phyloP scores from a whole-genome alignment of 2,797 vertebrate genomes.

The Coluber constrictor region DNA sequence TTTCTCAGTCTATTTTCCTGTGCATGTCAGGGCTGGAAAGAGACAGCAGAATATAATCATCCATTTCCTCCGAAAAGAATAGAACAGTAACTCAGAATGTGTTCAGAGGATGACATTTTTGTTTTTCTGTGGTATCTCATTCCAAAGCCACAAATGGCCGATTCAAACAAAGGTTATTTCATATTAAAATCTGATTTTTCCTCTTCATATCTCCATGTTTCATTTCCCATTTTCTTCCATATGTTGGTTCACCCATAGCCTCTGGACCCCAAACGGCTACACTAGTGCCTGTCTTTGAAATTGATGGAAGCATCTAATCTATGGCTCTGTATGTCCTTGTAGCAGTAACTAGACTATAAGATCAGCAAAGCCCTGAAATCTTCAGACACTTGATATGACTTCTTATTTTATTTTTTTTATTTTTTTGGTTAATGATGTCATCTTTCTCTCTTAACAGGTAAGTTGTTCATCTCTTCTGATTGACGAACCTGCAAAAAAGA shows the following conservation, averaged over 20 bases:
- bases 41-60: neutral
- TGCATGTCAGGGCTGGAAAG: neutral
- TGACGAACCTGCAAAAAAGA: constrained; percentile 76
- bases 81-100: neutral
- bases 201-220: constrained; percentile 16
- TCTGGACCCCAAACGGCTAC: neutral
- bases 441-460: constrained; percentile 76
- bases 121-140: neutral
- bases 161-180: neutral
- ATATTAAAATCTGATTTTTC: neutral
- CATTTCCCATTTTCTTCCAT: constrained; percentile 25
- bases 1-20: neutral
- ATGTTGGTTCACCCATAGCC: constrained; percentile 7
- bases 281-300: constrained; percentile 3
- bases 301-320: constrained; percentile 16
- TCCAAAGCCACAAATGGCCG: neutral
- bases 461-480: constrained; percentile 91
- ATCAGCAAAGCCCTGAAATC: neutral
- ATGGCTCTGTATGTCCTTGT: neutral
- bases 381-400: neutral
- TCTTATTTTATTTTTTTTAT: neutral
- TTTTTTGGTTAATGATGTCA: constrained; percentile 32
- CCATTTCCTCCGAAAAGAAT: neutral
- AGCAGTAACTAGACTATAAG: neutral
- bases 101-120: neutral